A percentile compares a stretch with the other conserved stretches of the same genome.
These are phyloP conservation scores for Tipula lateralis DNA, from an alignment of 2,888 invertebrate species.

Conservation along the genomic window DNA sequence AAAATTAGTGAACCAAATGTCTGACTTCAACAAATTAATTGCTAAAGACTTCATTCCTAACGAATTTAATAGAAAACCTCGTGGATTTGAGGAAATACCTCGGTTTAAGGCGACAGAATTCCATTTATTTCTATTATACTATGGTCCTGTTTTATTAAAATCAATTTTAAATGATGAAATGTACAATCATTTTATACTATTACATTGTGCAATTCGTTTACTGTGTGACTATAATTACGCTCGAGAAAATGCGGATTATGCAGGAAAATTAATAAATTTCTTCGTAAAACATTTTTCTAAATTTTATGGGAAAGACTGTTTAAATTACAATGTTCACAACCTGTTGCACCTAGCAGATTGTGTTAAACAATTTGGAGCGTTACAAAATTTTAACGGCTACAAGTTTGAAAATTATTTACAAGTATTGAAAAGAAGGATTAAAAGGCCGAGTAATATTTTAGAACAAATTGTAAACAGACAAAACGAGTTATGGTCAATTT, in stretches of 20 bases:
- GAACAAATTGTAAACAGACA: not conserved
- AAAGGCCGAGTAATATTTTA: conserved; percentile 31
- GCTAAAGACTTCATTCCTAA: not conserved
- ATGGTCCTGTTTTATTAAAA: conserved; percentile 4
- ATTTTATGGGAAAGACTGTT: conserved; percentile 30
- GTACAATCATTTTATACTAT: conserved; percentile 31
- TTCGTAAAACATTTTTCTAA: not conserved
- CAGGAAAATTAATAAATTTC: not conserved
- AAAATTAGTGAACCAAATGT: not conserved
- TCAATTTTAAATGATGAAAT: conserved; percentile 30
- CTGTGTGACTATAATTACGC: not conserved
- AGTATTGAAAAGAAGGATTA: conserved; percentile 29
- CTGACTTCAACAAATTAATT: too few species aligned
- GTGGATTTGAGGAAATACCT: conserved; percentile 31
- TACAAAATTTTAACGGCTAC: not conserved
- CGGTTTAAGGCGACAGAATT: conserved; percentile 33
- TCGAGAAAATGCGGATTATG: not conserved
- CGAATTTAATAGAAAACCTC: not conserved
- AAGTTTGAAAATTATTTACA: not conserved
- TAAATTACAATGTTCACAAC: too few species aligned
- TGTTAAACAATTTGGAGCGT: too few species aligned
- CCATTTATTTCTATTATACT: conserved; percentile 32
- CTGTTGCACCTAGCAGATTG: too few species aligned
- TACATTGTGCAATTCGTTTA: conserved; percentile 32
- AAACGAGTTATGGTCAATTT: not conserved